Conservation (phyloP, 2,797 vertebrate species). For the Leptoclinus maculatus region DNA sequence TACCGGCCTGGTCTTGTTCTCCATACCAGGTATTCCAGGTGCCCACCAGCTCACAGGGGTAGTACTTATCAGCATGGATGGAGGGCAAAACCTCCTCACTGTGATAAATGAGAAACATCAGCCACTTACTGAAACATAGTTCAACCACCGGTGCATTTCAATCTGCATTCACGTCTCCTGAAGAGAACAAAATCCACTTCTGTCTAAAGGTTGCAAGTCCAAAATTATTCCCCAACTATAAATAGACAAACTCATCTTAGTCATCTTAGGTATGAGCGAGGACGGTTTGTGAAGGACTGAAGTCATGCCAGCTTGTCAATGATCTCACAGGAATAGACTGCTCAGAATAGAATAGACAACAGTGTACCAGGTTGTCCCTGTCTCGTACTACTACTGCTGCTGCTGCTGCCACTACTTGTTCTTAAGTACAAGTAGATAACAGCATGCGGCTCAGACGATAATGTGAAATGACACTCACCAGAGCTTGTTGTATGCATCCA, state of each 20-base stretch:
- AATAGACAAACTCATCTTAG: slow-evolving; percentile 10
- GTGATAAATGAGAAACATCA: slow-evolving; percentile 49
- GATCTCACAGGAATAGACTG: slow-evolving; percentile 73
- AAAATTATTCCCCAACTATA: slow-evolving; percentile 25
- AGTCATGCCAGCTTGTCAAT: slow-evolving; percentile 40
- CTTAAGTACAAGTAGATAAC: not conserved
- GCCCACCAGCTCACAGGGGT: slow-evolving; percentile 98
- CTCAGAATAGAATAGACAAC: slow-evolving; percentile 1
- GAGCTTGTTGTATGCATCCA: slow-evolving; percentile 96
- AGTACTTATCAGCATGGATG: slow-evolving; percentile 94
- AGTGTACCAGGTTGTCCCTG: not conserved
- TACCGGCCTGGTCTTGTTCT: slow-evolving; percentile 99
- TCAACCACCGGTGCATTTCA: not conserved
- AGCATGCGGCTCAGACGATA: not conserved
- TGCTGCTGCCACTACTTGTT: not conserved
- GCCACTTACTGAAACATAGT: not conserved
- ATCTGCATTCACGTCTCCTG: not conserved
- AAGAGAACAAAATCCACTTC: not conserved
- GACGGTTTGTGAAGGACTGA: slow-evolving; percentile 18
- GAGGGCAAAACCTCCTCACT: slow-evolving; percentile 96
- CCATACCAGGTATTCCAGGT: slow-evolving; percentile 99
- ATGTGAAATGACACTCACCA: slow-evolving; percentile 86
- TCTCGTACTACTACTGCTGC: not conserved
- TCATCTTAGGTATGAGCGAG: slow-evolving; percentile 54
- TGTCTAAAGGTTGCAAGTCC: slow-evolving; percentile 17